These are phyloP conservation scores for Tethya wilhelma DNA, from an alignment of 37 sponge, comb jelly and placozoan genomes.

Conservation along the genomic window DNA sequence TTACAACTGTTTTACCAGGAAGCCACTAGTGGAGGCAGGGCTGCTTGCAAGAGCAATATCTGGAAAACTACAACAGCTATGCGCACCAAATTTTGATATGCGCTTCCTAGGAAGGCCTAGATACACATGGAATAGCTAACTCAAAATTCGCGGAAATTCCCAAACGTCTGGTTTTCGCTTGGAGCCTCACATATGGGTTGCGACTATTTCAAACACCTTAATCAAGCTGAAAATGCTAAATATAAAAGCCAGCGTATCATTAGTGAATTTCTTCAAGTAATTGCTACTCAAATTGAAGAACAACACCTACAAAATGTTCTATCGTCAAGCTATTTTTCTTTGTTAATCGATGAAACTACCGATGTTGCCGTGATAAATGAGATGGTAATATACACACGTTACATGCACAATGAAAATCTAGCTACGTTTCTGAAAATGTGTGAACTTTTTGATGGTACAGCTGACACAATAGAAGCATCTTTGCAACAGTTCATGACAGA, in stretches of 20 bases:
- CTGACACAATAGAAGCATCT: slow-evolving; percentile 29
- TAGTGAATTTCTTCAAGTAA: slow-evolving; percentile 23
- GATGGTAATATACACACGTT: slow-evolving; percentile 23
- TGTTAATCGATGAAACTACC: slow-evolving; percentile 25
- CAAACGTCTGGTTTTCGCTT: no score
- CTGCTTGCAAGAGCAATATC: no score
- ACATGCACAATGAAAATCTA: not conserved
- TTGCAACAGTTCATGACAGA: not conserved
- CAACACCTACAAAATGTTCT: not conserved
- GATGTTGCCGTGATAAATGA: slow-evolving; percentile 21
- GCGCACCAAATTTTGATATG: no score
- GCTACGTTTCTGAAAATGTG: slow-evolving; percentile 21
- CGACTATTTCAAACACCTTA: slow-evolving; percentile 1
- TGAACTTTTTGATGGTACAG: slow-evolving; percentile 40
- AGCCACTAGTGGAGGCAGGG: no score
- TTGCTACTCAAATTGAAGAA: slow-evolving; percentile 10
- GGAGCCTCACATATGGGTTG: no score
- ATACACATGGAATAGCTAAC: no score
- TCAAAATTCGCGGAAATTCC: no score
- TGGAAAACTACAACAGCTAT: no score
- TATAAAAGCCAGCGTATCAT: slow-evolving; percentile 19
- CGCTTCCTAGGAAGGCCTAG: no score
- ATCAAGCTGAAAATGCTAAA: slow-evolving; percentile 22
- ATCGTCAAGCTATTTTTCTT: not conserved
- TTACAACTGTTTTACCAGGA: no score